Conservation (phyloP, 1,140 invertebrate genomes). For the Listronotus bonariensis region DNA sequence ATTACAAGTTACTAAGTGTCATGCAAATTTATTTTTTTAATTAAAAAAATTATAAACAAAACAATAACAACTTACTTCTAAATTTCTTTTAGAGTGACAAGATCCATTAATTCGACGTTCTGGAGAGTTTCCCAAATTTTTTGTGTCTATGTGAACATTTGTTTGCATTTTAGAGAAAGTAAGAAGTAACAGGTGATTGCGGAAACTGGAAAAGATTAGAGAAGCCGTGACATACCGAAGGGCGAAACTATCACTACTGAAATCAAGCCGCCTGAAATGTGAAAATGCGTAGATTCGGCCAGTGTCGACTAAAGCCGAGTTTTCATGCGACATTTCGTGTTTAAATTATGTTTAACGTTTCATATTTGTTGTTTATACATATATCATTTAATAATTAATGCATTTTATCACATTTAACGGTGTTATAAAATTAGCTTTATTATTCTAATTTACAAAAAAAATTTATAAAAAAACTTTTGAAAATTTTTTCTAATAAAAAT, state of each 20-base stretch:
- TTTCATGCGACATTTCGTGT: conserved; percentile 26
- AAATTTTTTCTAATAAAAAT: no score
- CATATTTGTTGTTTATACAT: no score
- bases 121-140: conserved; percentile 62
- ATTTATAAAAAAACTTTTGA: no score
- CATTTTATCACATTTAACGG: no score
- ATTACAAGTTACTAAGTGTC: no score
- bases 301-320: conserved; percentile 25
- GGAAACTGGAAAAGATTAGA: conserved; percentile 6
- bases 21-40: no score
- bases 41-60: neutral
- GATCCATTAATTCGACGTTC: conserved; percentile 58
- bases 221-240: conserved; percentile 12
- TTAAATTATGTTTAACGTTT: no score
- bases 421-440: no score
- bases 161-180: conserved; percentile 63
- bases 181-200: conserved; percentile 36
- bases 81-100: conserved; percentile 53
- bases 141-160: conserved; percentile 69
- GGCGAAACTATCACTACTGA: conserved; percentile 9
- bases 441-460: no score
- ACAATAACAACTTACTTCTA: conserved; percentile 57
- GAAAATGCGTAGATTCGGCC: conserved; percentile 24
- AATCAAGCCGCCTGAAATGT: conserved; percentile 4
- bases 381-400: no score